Evolutionary conservation across 2,113 vertebrate genomes (phyloP).

Genomic region (Ctenomys sociabilis): DNA sequence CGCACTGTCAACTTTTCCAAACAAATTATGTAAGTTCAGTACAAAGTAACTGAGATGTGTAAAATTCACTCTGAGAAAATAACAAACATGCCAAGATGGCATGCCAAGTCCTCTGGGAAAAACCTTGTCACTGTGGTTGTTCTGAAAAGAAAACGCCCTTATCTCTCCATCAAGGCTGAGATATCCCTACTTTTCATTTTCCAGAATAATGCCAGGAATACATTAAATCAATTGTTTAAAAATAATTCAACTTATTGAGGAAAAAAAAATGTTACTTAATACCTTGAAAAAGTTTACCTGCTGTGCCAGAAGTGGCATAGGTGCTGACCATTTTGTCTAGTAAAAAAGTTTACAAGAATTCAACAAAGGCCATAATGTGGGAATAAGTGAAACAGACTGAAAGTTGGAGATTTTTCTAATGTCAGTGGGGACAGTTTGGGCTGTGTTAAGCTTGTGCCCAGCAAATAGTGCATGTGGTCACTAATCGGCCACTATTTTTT

Average conservation of each 20-base stretch:
- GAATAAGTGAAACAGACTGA: not conserved
- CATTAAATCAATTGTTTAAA: not conserved
- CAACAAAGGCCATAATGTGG: not conserved
- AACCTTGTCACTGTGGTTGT: too few relatives aligned
- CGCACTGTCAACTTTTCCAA: not conserved
- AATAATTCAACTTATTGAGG: not conserved
- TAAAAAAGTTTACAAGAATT: not conserved
- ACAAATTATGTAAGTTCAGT: not conserved
- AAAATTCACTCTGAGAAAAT: not conserved
- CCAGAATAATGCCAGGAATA: constrained; percentile 6
- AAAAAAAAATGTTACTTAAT: not conserved
- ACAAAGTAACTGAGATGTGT: not conserved
- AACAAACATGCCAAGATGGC: not conserved
- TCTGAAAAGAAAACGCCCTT: not conserved
- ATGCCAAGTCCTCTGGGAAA: not conserved
- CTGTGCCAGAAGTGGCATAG: too few relatives aligned
- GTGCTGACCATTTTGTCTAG: too few relatives aligned
- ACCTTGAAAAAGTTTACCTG: not conserved
- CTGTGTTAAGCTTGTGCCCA: not conserved
- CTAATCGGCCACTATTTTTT: not conserved
- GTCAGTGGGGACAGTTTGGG: not conserved
- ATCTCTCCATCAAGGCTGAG: not conserved
- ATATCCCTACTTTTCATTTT: not conserved
- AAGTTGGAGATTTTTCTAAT: not conserved
- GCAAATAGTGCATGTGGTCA: not conserved